Conservation (phyloP, 2,888 invertebrate genomes). For the Nemapogon koenigi region DNA sequence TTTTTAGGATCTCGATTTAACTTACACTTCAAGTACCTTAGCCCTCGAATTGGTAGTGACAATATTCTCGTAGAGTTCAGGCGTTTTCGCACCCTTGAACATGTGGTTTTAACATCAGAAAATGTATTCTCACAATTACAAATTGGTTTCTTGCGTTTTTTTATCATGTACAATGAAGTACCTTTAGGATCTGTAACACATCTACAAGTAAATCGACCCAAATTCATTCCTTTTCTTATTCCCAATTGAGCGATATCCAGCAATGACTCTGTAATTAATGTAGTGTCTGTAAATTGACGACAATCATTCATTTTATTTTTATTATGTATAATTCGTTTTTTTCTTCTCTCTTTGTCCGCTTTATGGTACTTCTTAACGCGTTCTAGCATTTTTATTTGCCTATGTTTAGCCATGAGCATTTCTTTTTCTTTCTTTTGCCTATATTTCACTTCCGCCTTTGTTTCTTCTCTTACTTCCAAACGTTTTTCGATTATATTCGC, state of each 20-base stretch:
- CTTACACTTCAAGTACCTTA: background rate
- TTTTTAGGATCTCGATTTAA: background rate
- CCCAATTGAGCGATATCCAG: background rate
- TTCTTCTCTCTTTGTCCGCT: background rate
- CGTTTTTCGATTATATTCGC: background rate
- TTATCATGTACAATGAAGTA: background rate
- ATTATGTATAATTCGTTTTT: constrained; percentile 1
- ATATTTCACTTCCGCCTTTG: constrained; percentile 1
- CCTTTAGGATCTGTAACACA: background rate
- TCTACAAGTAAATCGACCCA: background rate
- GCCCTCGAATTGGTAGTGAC: background rate
- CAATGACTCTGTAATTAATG: background rate
- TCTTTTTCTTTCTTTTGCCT: background rate
- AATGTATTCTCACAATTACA: too few relatives aligned
- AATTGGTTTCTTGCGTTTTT: background rate
- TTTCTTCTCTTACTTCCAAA: background rate
- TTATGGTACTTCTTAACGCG: background rate
- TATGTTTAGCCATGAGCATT: background rate
- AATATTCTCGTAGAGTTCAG: background rate
- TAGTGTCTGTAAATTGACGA: background rate
- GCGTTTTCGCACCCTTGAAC: background rate
- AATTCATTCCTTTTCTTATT: background rate
- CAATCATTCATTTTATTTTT: background rate
- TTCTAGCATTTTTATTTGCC: background rate
- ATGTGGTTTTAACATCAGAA: background rate